A percentile compares a stretch with the other conserved stretches of the same genome.
Evolutionary conservation across 2,797 vertebrate species (phyloP).

Genomic region (Pipistrellus pygmaeus): DNA sequence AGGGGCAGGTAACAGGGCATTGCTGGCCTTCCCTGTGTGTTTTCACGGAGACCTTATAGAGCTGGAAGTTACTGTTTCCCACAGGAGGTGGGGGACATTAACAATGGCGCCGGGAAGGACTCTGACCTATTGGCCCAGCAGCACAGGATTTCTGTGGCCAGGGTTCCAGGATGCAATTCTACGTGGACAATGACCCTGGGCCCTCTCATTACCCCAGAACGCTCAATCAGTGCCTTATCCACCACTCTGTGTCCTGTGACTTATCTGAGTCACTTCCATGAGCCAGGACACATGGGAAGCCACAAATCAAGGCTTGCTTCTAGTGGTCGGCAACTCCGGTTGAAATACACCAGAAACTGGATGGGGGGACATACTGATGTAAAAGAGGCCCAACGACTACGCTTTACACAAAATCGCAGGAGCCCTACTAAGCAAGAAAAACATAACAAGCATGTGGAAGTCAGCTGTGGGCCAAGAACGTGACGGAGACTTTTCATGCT

Average conservation of each 20-base stretch:
- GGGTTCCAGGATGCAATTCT: background rate
- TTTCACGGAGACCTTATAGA: background rate
- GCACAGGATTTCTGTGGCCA: background rate
- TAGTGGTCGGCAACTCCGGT: background rate
- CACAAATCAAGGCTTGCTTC: slow-evolving; percentile 22
- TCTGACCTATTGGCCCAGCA: background rate
- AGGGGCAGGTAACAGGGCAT: background rate
- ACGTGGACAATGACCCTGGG: background rate
- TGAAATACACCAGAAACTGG: slow-evolving; percentile 58
- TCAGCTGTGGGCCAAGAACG: background rate
- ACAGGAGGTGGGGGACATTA: background rate
- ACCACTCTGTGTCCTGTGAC: background rate
- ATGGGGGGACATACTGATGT: background rate
- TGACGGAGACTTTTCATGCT: background rate
- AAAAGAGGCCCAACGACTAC: background rate
- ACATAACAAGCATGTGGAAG: background rate
- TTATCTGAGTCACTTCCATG: slow-evolving; percentile 46
- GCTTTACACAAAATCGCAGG: background rate
- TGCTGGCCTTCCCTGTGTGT: rapidly evolving
- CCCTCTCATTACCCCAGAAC: background rate
- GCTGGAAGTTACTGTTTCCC: background rate
- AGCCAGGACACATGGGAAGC: slow-evolving; percentile 22
- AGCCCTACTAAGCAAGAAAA: background rate
- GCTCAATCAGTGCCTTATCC: background rate
- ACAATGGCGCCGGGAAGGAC: background rate